These are phyloP conservation scores for Actias luna DNA, from an alignment of 2,888 invertebrate species.

Conservation along the genomic window DNA sequence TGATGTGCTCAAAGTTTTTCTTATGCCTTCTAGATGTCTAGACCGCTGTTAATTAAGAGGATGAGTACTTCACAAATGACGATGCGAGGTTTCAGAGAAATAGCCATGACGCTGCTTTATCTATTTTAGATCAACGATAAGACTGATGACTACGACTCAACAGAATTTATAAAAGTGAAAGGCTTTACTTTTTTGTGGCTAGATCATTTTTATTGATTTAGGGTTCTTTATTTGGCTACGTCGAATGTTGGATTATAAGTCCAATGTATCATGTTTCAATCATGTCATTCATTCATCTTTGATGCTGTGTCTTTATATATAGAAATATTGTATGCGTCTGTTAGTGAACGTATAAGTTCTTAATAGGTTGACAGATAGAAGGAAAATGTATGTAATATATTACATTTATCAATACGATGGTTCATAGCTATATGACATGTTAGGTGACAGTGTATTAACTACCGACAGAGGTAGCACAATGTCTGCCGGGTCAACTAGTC, in stretches of 20 bases:
- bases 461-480: too few species aligned
- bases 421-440: too few species aligned
- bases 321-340: neutral
- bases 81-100: neutral
- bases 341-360: too few species aligned
- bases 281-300: neutral
- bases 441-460: too few species aligned
- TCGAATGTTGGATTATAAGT: neutral
- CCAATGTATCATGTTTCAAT: neutral
- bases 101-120: neutral
- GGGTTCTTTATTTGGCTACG: neutral
- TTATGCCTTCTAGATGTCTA: neutral
- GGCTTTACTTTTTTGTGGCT: neutral
- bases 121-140: neutral
- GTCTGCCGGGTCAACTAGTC: too few species aligned
- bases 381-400: too few species aligned
- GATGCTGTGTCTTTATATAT: neutral
- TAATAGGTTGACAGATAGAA: too few species aligned
- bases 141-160: neutral
- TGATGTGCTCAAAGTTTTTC: neutral
- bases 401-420: too few species aligned
- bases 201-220: neutral
- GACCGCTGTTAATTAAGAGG: neutral
- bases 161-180: neutral
- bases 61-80: neutral